Percentiles rank a stretch among this genome's conserved stretches.
Conservation (phyloP, 2,797 vertebrate genomes). For the Chelon auratus region DNA sequence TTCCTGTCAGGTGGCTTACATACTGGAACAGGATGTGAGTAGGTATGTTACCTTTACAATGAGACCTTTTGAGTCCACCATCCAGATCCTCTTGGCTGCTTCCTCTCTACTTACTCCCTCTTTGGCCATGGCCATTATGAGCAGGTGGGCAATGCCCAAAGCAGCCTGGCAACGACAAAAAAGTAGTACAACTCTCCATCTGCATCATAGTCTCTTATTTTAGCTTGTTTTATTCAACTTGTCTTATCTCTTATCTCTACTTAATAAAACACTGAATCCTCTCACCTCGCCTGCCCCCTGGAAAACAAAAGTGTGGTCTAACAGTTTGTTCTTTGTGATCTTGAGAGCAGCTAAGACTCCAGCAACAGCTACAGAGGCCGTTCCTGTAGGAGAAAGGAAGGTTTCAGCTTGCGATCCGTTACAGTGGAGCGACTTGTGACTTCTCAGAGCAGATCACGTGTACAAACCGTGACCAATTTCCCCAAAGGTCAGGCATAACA, state of each 20-base stretch:
- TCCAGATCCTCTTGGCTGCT: conserved; percentile 94
- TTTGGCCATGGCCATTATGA: conserved; percentile 97
- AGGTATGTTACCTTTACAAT: conserved; percentile 91
- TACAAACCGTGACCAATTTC: too few species aligned
- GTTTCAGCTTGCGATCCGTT: neutral
- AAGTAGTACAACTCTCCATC: neutral
- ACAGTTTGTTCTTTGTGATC: conserved; percentile 93
- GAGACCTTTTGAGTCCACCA: conserved; percentile 97
- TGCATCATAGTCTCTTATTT: conserved; percentile 1
- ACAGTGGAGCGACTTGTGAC: neutral
- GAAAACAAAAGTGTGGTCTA: conserved; percentile 95
- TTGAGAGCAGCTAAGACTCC: conserved; percentile 92
- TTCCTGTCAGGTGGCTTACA: neutral
- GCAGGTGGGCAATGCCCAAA: conserved; percentile 93
- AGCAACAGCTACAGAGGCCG: conserved; percentile 95
- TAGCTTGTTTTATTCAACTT: neutral
- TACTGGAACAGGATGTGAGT: fast-evolving
- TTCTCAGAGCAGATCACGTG: neutral
- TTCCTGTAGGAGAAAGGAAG: conserved; percentile 83
- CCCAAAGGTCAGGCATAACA: too few species aligned
- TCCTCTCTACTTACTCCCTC: conserved; percentile 88
- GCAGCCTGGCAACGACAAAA: conserved; percentile 86
- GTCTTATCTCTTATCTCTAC: conserved; percentile 15
- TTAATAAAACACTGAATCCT: conserved; percentile 1
- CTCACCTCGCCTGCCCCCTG: conserved; percentile 97